Conservation (phyloP, 2,797 vertebrate genomes). For the Melanotaenia boesemani region DNA sequence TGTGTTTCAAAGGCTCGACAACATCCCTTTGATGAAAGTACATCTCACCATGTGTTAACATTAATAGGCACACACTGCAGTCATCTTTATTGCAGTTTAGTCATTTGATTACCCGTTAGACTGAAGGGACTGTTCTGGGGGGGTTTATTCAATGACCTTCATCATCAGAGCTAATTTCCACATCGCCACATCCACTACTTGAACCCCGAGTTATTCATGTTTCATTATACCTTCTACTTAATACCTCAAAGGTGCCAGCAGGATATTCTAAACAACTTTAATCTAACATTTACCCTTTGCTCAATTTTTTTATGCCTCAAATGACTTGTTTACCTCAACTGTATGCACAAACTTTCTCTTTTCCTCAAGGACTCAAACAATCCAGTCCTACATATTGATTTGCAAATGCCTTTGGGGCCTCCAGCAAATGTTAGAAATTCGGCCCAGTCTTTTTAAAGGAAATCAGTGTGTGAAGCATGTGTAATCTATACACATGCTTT, state of each 20-base stretch:
- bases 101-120: constrained; percentile 4
- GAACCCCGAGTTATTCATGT: constrained; percentile 4
- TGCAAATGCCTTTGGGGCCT: constrained; percentile 47
- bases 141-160: constrained; percentile 29
- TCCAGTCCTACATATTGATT: constrained; percentile 73
- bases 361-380: constrained; percentile 50
- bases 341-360: constrained; percentile 40
- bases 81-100: constrained; percentile 31
- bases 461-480: constrained; percentile 60
- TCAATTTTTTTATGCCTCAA: constrained; percentile 23
- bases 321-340: constrained; percentile 56
- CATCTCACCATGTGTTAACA: constrained; percentile 36
- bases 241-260: not conserved
- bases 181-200: not conserved
- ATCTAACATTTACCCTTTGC: constrained; percentile 21
- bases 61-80: constrained; percentile 30
- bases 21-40: constrained; percentile 38
- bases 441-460: constrained; percentile 61
- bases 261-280: not conserved
- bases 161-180: constrained; percentile 31
- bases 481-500: constrained; percentile 73
- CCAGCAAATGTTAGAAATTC: constrained; percentile 64
- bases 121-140: not conserved
- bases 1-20: constrained; percentile 56
- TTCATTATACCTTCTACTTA: constrained; percentile 4